Evolutionary conservation across 1,140 invertebrate genomes (phyloP).

Genomic region (Pemphigus obesinymphae): DNA sequence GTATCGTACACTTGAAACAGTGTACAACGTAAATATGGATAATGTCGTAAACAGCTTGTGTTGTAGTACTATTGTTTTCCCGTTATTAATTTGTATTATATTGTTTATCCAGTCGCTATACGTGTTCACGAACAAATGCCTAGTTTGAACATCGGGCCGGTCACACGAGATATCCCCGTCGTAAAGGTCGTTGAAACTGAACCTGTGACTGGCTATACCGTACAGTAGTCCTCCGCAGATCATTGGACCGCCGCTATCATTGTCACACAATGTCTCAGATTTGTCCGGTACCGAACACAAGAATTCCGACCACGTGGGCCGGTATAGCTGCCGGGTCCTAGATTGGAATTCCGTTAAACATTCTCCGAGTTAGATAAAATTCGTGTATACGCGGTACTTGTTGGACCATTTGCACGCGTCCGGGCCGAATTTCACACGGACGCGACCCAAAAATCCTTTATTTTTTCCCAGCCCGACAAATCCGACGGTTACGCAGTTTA

Average conservation of each 20-base stretch:
- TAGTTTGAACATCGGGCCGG: background rate
- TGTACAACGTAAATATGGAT: too few relatives aligned
- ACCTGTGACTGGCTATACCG: constrained; percentile 9
- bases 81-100: too few relatives aligned
- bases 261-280: background rate
- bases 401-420: background rate
- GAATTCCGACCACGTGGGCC: background rate
- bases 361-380: too few relatives aligned
- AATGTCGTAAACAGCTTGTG: too few relatives aligned
- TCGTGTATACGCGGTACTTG: background rate
- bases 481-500: background rate
- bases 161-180: background rate
- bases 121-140: background rate
- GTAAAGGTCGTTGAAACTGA: background rate
- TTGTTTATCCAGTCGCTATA: constrained; percentile 7
- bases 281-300: constrained; percentile 8
- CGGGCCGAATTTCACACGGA: background rate
- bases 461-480: background rate
- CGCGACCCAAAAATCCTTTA: too few relatives aligned
- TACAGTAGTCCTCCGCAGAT: background rate
- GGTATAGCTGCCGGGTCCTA: too few relatives aligned
- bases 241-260: constrained; percentile 9
- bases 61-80: too few relatives aligned
- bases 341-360: background rate
- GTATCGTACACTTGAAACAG: too few relatives aligned